Base-by-base conservation (phyloP, 2,797 vertebrate genomes). In the Phalloptychus januarius region DNA sequence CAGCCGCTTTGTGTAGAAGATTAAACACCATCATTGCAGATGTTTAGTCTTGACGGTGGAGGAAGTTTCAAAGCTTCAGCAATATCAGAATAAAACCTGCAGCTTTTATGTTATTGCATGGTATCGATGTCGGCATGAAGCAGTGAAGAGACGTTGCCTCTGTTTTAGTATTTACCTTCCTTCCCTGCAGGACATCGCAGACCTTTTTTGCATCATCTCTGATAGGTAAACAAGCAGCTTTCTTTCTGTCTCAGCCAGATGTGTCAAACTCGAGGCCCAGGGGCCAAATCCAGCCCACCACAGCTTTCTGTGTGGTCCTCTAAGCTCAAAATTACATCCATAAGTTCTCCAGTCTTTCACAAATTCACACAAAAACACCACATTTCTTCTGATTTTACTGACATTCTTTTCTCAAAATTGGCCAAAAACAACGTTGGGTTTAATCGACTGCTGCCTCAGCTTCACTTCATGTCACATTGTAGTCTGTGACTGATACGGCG, bases 1-100 rank as follows among this genome's bases (percentile, higher is more conserved):
- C 50, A 79, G 78, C 67, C 71, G 69, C 76, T 79, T 74, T 28
- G 11, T 36, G 31, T 70, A 61, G 72, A 42, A 31, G 73, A 61
- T 75, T 79, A 56, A 80, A 71, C 40, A 18, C 45, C 72, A 61
- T 54, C 56, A 65, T 71, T 78, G 28, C 48, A 78, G 79, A 86
- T 86, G 79, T 87, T 85, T 48, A 85, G 71, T 67, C 77, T 77
- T 81, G 45, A 83, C 75, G 85, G 16, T 78, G 71, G 16, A 4
- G 0, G 58, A 16, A 71, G 77, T 85, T 91, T 86, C 85, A 86
- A 71, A 25, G 82, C 71, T 89, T 87, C 90, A 82, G 42, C 84
- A 78, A 69, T 46, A 78, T 16, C 48, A 80, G 77, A 67, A 67
- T 79, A 69, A 44, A 36, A 40, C 40, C 42, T 20, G 2, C 40